Evolutionary conservation across 2,888 invertebrate species (phyloP).

Genomic region (Acleris literana): DNA sequence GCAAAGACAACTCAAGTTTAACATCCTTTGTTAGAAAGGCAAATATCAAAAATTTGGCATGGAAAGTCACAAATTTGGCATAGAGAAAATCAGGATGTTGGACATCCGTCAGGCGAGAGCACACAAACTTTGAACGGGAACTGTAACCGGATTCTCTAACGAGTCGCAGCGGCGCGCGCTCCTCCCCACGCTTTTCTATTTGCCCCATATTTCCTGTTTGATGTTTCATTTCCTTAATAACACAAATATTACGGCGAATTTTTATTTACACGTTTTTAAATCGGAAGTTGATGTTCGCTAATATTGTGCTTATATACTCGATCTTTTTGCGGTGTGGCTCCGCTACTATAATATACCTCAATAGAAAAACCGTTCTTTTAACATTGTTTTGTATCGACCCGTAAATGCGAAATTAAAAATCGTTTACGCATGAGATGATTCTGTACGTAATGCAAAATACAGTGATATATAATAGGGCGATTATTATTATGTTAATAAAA

Average conservation of each 20-base stretch:
- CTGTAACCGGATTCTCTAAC: slow-evolving; percentile 76
- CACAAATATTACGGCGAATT: slow-evolving; percentile 26
- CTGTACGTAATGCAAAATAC: too few species aligned
- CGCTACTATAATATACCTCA: too few species aligned
- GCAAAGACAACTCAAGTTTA: slow-evolving; percentile 20
- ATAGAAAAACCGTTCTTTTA: too few species aligned
- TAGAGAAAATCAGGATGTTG: slow-evolving; percentile 58
- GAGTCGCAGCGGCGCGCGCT: slow-evolving; percentile 53
- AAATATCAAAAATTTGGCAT: slow-evolving; percentile 34
- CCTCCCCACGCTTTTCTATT: slow-evolving; percentile 29
- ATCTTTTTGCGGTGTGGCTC: slow-evolving; percentile 1
- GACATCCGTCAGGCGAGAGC: slow-evolving; percentile 64
- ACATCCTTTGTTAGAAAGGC: slow-evolving; percentile 28
- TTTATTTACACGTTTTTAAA: slow-evolving; percentile 23
- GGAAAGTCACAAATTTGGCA: slow-evolving; percentile 45
- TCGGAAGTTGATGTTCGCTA: not conserved
- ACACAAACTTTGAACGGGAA: slow-evolving; percentile 71
- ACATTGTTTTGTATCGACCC: too few species aligned
- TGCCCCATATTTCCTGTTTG: slow-evolving; percentile 36
- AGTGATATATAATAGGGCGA: too few species aligned
- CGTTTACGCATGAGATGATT: too few species aligned
- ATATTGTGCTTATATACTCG: not conserved
- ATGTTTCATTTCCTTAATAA: slow-evolving; percentile 37
- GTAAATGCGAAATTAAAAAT: too few species aligned
- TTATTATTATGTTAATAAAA: too few species aligned